These are phyloP conservation scores for Notechis scutatus DNA, from an alignment of 2,113 vertebrate species.

Conservation along the genomic window DNA sequence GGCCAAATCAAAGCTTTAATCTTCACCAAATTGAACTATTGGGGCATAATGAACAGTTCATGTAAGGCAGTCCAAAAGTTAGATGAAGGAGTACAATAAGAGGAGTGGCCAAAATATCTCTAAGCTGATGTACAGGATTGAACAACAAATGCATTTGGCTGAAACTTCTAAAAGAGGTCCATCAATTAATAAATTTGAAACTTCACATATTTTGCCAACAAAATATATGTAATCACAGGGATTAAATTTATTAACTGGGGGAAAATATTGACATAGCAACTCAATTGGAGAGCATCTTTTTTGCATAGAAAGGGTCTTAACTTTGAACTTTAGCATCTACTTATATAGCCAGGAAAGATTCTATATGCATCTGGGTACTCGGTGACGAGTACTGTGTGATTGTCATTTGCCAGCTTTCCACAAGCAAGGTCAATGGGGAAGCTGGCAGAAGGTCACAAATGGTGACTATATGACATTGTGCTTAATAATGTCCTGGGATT, in stretches of 20 bases:
- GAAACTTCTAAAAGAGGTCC: not conserved
- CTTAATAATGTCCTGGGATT: not conserved
- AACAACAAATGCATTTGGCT: not conserved
- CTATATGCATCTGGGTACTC: not conserved
- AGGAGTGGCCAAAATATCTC: not conserved
- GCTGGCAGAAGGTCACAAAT: not conserved
- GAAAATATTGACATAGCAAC: not conserved
- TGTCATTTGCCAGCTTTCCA: not conserved
- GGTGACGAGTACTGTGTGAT: not conserved
- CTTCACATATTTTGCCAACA: not conserved
- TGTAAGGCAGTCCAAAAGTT: not conserved
- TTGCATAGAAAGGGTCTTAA: not conserved
- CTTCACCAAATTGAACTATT: not conserved
- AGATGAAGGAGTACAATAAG: not conserved
- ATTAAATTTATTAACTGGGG: slow-evolving; percentile 34
- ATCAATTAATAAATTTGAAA: not conserved
- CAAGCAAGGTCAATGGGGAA: not conserved
- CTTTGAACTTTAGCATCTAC: not conserved
- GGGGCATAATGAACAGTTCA: not conserved
- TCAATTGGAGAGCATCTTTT: not conserved
- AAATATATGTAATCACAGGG: not conserved
- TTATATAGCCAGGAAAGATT: not conserved
- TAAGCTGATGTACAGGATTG: not conserved
- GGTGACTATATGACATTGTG: not conserved
- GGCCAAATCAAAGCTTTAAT: not conserved